Conservation (phyloP, 2,888 invertebrate genomes). For the Cheilosia impressa region DNA sequence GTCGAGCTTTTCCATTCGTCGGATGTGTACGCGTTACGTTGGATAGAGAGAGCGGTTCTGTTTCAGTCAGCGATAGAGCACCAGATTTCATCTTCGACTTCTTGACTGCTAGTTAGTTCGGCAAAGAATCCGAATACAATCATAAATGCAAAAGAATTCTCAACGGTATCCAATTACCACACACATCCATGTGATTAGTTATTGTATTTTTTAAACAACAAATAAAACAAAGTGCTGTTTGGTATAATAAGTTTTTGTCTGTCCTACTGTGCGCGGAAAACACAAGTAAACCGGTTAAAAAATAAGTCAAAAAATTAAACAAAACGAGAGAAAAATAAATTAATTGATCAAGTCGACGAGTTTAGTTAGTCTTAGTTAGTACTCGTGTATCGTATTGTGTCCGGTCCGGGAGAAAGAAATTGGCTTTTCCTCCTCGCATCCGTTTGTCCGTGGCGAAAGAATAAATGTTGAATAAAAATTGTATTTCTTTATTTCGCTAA, state of each 20-base stretch:
- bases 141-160: slow-evolving; percentile 43
- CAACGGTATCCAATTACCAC: slow-evolving; percentile 61
- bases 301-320: slow-evolving; percentile 18
- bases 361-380: slow-evolving; percentile 25
- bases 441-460: slow-evolving; percentile 17
- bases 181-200: slow-evolving; percentile 57
- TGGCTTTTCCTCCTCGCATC: slow-evolving; percentile 32
- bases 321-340: slow-evolving; percentile 33
- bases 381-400: slow-evolving; percentile 9
- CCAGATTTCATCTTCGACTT: slow-evolving; percentile 31
- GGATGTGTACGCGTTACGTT: slow-evolving; percentile 74
- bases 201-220: slow-evolving; percentile 60
- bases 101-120: slow-evolving; percentile 60
- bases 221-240: slow-evolving; percentile 18
- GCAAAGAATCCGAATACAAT: slow-evolving; percentile 41
- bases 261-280: slow-evolving; percentile 53
- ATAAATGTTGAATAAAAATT: slow-evolving; percentile 32
- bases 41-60: slow-evolving; percentile 28
- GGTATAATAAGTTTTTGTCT: not conserved
- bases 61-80: slow-evolving; percentile 16
- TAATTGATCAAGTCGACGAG: slow-evolving; percentile 58
- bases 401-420: slow-evolving; percentile 72
- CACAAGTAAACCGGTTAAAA: slow-evolving; percentile 70
- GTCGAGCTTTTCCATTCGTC: slow-evolving; percentile 75
- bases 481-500: slow-evolving; percentile 1